phyloP scores from a whole-genome alignment of 2,888 invertebrate genomes.

The Cotesia congregata region DNA sequence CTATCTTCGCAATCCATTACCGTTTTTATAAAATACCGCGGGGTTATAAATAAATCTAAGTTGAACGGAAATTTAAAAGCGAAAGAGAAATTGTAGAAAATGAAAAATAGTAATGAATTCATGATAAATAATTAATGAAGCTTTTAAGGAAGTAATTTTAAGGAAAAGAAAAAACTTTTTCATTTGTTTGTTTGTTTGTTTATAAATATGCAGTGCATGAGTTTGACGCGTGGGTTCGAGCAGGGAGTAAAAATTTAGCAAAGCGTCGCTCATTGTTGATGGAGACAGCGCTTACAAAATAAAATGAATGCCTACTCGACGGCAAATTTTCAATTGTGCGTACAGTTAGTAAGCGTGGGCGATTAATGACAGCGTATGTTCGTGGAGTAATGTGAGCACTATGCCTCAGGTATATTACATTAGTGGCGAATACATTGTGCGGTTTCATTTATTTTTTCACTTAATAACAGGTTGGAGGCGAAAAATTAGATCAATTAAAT shows the following conservation, averaged over 20 bases:
- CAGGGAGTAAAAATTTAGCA: slow-evolving; percentile 8
- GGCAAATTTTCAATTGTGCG: slow-evolving; percentile 60
- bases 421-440: background rate
- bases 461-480: background rate
- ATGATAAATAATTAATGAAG: slow-evolving; percentile 8
- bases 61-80: slow-evolving; percentile 23
- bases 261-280: slow-evolving; percentile 46
- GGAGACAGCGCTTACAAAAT: slow-evolving; percentile 35
- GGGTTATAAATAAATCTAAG: slow-evolving; percentile 13
- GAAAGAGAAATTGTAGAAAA: slow-evolving; percentile 1
- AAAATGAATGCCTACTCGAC: slow-evolving; percentile 37
- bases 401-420: background rate
- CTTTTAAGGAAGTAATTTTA: slow-evolving; percentile 14
- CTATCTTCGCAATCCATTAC: background rate
- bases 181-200: background rate
- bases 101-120: background rate
- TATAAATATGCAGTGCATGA: slow-evolving; percentile 10
- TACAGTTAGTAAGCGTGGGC: slow-evolving; percentile 63
- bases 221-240: slow-evolving; percentile 26
- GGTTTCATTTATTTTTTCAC: background rate
- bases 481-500: slow-evolving; percentile 20
- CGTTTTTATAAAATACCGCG: background rate
- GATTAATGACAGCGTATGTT: slow-evolving; percentile 58
- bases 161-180: background rate
- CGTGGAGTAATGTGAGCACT: slow-evolving; percentile 50